phyloP scores from a whole-genome alignment of 2,888 invertebrate genomes.

The Leptinotarsa haldemani region DNA sequence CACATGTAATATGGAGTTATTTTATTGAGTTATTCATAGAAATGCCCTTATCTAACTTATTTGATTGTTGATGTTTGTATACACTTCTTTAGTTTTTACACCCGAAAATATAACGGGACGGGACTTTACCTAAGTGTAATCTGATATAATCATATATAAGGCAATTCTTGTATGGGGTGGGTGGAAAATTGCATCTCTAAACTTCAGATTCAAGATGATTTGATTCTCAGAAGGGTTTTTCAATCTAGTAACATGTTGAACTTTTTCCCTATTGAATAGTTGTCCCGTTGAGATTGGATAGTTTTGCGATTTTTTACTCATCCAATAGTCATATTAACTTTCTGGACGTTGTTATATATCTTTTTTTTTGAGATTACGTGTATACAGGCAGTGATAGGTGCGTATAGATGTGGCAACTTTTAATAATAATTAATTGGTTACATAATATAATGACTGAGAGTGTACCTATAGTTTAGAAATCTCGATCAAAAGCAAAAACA shows the following conservation, averaged over 20 bases:
- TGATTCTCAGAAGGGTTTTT: background rate
- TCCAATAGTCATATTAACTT: constrained; percentile 17
- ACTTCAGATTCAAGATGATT: background rate
- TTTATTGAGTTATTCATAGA: constrained; percentile 50
- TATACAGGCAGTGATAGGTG: constrained; percentile 48
- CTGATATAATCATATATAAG: constrained; percentile 17
- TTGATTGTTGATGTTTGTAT: constrained; percentile 48
- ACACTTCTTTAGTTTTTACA: constrained; percentile 33
- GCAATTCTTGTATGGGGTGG: constrained; percentile 13
- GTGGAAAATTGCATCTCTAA: background rate
- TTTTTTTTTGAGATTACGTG: constrained; percentile 33
- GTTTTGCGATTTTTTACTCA: constrained; percentile 20
- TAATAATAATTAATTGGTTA: constrained; percentile 51
- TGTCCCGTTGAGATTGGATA: background rate
- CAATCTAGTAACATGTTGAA: background rate
- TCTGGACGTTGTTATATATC: constrained; percentile 30
- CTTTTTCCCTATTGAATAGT: background rate
- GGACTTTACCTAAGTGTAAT: constrained; percentile 20
- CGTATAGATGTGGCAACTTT: constrained; percentile 54
- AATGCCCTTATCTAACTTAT: constrained; percentile 55
- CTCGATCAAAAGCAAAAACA: constrained; percentile 55
- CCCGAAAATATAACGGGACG: background rate
- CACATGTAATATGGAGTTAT: constrained; percentile 40
- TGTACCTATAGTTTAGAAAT: constrained; percentile 50
- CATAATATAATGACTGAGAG: constrained; percentile 54